Evolutionary conservation across 2,888 invertebrate genomes (phyloP).

Genomic region (Hanleya hanleyi): DNA sequence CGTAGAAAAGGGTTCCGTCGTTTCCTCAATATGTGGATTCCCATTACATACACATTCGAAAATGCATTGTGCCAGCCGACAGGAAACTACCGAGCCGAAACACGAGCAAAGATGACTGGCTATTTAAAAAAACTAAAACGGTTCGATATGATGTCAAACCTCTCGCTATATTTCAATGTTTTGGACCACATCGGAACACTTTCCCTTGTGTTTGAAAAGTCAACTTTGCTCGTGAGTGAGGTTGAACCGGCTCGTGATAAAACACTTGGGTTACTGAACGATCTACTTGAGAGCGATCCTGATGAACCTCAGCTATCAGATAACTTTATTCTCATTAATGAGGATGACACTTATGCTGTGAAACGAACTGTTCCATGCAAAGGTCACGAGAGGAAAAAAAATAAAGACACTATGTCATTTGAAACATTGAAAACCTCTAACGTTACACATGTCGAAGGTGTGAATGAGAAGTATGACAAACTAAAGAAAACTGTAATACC

Average conservation of each 20-base stretch:
- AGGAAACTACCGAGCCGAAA: neutral
- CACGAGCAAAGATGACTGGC: neutral
- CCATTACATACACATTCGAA: neutral
- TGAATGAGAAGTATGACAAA: neutral
- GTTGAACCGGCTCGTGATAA: neutral
- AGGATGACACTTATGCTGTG: neutral
- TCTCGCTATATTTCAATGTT: neutral
- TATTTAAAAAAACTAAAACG: conserved; percentile 2
- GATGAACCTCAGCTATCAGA: neutral
- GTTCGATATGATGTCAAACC: neutral
- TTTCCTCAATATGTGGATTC: neutral
- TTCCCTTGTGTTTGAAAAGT: neutral
- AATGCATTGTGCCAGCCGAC: neutral
- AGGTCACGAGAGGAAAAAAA: neutral
- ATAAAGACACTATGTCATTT: neutral
- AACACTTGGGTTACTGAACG: neutral
- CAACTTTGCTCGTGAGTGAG: neutral
- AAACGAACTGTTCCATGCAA: neutral
- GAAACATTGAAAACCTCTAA: neutral
- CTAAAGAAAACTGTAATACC: neutral
- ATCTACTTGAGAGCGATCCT: neutral
- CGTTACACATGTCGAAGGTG: neutral
- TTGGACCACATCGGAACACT: neutral
- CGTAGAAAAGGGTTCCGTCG: neutral
- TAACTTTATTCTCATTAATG: neutral